These are phyloP conservation scores for Tuberolachnus salignus DNA, from an alignment of 2,888 invertebrate species.

Conservation along the genomic window DNA sequence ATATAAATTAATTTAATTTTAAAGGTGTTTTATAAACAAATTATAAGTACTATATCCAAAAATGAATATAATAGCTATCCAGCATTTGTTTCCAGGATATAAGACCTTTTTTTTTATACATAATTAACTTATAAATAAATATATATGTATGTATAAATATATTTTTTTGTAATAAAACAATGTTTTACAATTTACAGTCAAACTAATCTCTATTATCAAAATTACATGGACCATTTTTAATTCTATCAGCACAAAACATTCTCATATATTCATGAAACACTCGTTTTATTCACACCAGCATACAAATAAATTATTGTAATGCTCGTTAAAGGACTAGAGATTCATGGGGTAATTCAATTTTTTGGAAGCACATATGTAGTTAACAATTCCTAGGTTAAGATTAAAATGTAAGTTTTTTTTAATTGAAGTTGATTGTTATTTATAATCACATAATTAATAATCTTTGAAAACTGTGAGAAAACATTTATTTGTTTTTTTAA, in stretches of 20 bases:
- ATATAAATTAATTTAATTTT: constrained; percentile 5
- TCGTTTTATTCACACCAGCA: constrained; percentile 24
- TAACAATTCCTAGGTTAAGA: neutral
- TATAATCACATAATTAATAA: neutral
- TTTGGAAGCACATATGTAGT: constrained; percentile 35
- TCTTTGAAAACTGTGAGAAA: neutral
- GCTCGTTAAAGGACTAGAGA: constrained; percentile 47
- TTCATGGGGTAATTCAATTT: constrained; percentile 34
- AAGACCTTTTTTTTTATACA: neutral
- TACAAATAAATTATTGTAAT: constrained; percentile 31
- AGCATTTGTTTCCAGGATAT: constrained; percentile 30
- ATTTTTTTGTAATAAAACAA: neutral
- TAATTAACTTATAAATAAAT: constrained; percentile 24
- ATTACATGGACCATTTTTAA: constrained; percentile 27
- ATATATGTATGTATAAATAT: neutral
- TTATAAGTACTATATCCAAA: neutral
- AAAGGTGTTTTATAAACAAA: constrained; percentile 6
- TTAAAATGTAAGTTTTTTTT: neutral
- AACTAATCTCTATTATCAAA: neutral
- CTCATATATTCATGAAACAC: constrained; percentile 25
- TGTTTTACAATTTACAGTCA: constrained; percentile 26
- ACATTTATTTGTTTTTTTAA: neutral
- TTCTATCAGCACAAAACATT: constrained; percentile 31
- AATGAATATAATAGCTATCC: neutral
- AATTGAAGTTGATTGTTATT: neutral